Evolutionary conservation across 2,113 vertebrate species (phyloP).

Genomic region (Lampris incognitus): DNA sequence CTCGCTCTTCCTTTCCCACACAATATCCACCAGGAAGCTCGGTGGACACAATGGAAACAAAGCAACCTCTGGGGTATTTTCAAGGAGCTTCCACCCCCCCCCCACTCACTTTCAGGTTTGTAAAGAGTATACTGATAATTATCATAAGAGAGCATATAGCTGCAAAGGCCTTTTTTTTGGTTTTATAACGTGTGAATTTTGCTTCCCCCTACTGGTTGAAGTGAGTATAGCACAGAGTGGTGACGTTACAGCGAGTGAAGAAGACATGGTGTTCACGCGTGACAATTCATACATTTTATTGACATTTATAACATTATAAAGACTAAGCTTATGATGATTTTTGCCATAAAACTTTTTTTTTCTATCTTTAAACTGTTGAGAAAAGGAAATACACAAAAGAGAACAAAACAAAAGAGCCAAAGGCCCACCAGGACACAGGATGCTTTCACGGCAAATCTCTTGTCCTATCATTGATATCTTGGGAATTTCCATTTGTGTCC

Average conservation of each 20-base stretch:
- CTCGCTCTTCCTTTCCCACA: background rate
- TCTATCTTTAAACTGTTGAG: conserved; percentile 31
- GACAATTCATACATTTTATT: conserved; percentile 48
- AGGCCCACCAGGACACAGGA: conserved; percentile 19
- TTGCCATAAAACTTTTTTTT: conserved; percentile 29
- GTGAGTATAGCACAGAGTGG: conserved; percentile 13
- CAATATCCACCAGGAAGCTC: background rate
- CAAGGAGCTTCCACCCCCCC: background rate
- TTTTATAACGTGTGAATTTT: background rate
- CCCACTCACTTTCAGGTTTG: no score
- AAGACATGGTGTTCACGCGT: background rate
- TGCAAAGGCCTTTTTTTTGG: background rate
- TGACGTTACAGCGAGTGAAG: conserved; percentile 7
- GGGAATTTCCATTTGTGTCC: conserved; percentile 24
- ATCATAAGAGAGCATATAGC: background rate
- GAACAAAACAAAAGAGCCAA: conserved; percentile 26
- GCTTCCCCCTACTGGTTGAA: conserved; percentile 67
- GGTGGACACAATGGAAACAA: background rate
- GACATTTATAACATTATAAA: conserved; percentile 28
- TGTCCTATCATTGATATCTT: conserved; percentile 33
- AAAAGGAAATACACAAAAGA: conserved; percentile 16
- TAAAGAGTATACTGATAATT: no score
- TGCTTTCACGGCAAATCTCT: conserved; percentile 25
- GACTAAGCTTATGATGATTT: conserved; percentile 18
- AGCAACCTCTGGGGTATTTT: background rate